A percentile compares a stretch with the other conserved stretches of the same genome.
Evolutionary conservation across 2,888 invertebrate genomes (phyloP).

Genomic region (Silvanus unidentatus): DNA sequence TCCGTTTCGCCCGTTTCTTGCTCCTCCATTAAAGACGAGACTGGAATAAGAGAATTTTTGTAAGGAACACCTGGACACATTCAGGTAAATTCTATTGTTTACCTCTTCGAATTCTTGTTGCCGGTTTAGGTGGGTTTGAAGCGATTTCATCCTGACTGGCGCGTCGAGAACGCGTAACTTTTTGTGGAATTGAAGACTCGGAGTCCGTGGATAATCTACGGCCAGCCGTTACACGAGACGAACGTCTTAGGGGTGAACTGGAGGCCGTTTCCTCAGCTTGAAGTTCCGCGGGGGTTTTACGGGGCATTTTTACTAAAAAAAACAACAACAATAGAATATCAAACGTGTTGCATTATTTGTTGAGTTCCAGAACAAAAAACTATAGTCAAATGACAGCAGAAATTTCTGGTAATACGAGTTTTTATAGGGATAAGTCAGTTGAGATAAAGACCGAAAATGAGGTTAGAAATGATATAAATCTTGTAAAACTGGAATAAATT

Average conservation of each 20-base stretch:
- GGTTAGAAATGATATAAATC: too few species aligned
- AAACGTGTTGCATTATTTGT: too few species aligned
- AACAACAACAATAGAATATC: background rate
- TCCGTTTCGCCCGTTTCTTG: slow-evolving; percentile 12
- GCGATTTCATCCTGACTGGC: slow-evolving; percentile 5
- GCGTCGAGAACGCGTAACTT: slow-evolving; percentile 13
- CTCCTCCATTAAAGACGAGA: slow-evolving; percentile 18
- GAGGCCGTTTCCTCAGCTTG: slow-evolving; percentile 19
- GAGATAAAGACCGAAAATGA: too few species aligned
- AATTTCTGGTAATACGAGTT: too few species aligned
- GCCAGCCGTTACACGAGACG: slow-evolving; percentile 16
- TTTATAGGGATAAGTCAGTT: too few species aligned
- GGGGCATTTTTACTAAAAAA: slow-evolving; percentile 19
- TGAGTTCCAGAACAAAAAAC: too few species aligned
- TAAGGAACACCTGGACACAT: background rate
- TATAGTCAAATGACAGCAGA: too few species aligned
- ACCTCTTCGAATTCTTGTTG: slow-evolving; percentile 18
- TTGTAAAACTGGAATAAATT: too few species aligned
- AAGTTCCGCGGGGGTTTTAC: slow-evolving; percentile 18
- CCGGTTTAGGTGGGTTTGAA: slow-evolving; percentile 13
- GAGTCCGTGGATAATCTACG: slow-evolving; percentile 8
- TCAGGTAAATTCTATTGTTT: slow-evolving; percentile 7
- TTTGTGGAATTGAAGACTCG: slow-evolving; percentile 8
- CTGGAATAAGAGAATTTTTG: slow-evolving; percentile 15
- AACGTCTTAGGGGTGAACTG: slow-evolving; percentile 24